Evolutionary conservation across 2,113 vertebrate species (phyloP), one percentile per base, ranked within the genome.

Genomic region (Entelurus aequoreus): DNA sequence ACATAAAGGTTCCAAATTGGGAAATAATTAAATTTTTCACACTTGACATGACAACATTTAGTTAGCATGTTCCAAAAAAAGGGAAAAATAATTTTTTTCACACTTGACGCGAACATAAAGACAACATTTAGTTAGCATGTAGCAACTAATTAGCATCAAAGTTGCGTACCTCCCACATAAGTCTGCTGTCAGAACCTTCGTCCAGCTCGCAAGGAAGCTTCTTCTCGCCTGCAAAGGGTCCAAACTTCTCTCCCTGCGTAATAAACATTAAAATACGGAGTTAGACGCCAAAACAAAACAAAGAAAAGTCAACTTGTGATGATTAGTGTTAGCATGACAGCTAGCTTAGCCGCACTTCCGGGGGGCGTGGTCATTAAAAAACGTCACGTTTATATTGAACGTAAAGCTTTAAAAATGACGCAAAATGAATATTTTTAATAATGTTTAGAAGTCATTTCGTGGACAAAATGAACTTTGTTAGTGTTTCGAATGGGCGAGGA

Each of bases 221-320:
- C 79, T 96, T 99, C 88, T 99, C 96, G 21, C 96, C 96, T 5
- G 96, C 95, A 69, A 99, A 99, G 0, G 97, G 97, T 5, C 97
- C 96, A 86, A 99, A 99, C 78, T 99, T 99, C 76, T 99, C 97
- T 66, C 96, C 97, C 97, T 99, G 54, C 28, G 49, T 79, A 56
- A 59, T 72, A 71, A 69, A 81, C 52, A 71, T 2, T 66, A 6
- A 46, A 61, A 12, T 57, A 13, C 54, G 40, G 40, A 48, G 61
- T 77, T 73, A 79, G 48, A 63, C 59, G 61, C 8, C 6, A 21
- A 16, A n/a, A n/a, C 1, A 19, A 53, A 12, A 53, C 4, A 46
- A 42, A 42, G 28, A 28, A 42, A 8, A 42, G 8, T 6, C 38
- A 16, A 8, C 1, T 53, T 11, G 11, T 53, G 8, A 28, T 10